Conservation (phyloP, 1,140 invertebrate species). For the Drosophila azteca region DNA sequence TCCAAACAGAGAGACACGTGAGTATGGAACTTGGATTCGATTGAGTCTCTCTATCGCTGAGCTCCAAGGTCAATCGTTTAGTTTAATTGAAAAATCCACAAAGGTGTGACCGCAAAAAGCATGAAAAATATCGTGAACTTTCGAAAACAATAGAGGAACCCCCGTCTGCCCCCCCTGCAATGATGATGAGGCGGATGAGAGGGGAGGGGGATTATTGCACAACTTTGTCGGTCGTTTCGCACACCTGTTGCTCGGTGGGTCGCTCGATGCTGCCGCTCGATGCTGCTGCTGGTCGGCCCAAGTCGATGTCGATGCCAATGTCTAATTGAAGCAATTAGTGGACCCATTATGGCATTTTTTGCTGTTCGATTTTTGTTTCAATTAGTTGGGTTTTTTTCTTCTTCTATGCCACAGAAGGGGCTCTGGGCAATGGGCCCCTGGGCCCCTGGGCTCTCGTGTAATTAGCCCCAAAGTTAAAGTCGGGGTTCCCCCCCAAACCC, state of each 20-base stretch:
- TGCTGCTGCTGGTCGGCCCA: constrained; percentile 12
- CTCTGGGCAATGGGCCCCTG: neutral
- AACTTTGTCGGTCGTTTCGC: constrained; percentile 67
- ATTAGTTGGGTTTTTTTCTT: constrained; percentile 44
- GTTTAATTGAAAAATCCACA: constrained; percentile 65
- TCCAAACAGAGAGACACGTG: constrained; percentile 19
- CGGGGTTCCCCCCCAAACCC: constrained; percentile 12
- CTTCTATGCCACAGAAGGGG: neutral
- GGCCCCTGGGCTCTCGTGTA: constrained; percentile 19
- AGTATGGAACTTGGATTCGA: constrained; percentile 23
- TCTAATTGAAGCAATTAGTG: constrained; percentile 77
- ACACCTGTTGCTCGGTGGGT: constrained; percentile 53
- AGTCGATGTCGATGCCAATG: constrained; percentile 10
- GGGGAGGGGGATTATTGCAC: constrained; percentile 44
- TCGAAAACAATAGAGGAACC: constrained; percentile 58
- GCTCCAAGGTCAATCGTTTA: constrained; percentile 46
- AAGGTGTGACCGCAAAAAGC: constrained; percentile 60
- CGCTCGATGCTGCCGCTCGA: constrained; percentile 3
- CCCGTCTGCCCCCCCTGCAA: neutral
- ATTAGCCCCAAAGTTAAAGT: constrained; percentile 48
- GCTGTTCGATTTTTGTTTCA: constrained; percentile 36
- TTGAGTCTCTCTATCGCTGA: constrained; percentile 16
- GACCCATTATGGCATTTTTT: constrained; percentile 62
- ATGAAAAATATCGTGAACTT: constrained; percentile 57
- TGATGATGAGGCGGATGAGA: too few relatives aligned